phyloP scores from a whole-genome alignment of 2,888 invertebrate genomes.

The Folsomia candida region DNA sequence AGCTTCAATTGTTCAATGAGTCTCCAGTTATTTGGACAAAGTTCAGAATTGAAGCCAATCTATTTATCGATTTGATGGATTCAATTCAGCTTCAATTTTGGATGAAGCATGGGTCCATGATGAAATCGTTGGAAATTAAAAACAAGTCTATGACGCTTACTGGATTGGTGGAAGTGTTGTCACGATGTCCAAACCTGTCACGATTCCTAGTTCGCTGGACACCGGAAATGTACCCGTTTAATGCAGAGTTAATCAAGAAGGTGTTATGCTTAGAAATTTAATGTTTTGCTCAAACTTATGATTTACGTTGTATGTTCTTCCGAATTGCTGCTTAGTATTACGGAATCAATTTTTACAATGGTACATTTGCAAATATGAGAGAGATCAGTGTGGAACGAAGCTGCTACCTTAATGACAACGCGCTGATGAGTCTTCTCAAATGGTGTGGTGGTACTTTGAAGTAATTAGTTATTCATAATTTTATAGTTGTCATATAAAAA shows the following conservation, averaged over 20 bases:
- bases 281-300: too few relatives aligned
- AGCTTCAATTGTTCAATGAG: slow-evolving; percentile 38
- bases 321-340: too few relatives aligned
- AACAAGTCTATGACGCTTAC: slow-evolving; percentile 43
- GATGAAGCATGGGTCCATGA: slow-evolving; percentile 41
- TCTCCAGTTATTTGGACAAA: slow-evolving; percentile 43
- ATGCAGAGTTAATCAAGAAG: slow-evolving; percentile 48
- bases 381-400: slow-evolving; percentile 41
- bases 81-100: slow-evolving; percentile 43
- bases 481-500: neutral
- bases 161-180: slow-evolving; percentile 44
- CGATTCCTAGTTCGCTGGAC: slow-evolving; percentile 42
- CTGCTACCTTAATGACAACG: slow-evolving; percentile 46
- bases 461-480: too few relatives aligned
- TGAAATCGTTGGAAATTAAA: slow-evolving; percentile 41
- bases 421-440: slow-evolving; percentile 40
- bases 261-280: too few relatives aligned
- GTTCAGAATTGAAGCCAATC: slow-evolving; percentile 34
- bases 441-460: slow-evolving; percentile 45
- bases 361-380: slow-evolving; percentile 38
- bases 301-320: too few relatives aligned
- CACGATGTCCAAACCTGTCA: slow-evolving; percentile 41
- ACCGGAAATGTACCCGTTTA: slow-evolving; percentile 47
- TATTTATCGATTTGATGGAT: slow-evolving; percentile 36
- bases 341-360: slow-evolving; percentile 45